These are phyloP conservation scores for Platorchestia sp. DNA, from an alignment of 1,140 invertebrate species.

Conservation along the genomic window DNA sequence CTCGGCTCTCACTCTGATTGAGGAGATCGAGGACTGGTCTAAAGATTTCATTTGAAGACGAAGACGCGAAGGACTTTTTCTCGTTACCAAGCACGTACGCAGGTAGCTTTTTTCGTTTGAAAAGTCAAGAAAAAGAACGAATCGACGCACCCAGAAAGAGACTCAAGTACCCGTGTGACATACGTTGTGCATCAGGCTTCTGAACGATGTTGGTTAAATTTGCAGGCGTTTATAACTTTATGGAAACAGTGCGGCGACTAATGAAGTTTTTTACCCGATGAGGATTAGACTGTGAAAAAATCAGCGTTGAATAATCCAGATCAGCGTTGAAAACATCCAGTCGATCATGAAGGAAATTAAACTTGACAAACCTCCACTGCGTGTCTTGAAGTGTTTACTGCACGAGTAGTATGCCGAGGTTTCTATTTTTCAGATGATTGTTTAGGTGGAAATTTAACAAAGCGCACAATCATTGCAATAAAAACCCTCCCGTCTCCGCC, in stretches of 20 bases:
- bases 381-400: neutral
- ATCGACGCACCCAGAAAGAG: neutral
- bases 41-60: neutral
- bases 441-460: neutral
- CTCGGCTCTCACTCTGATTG: constrained; percentile 41
- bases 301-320: neutral
- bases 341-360: neutral
- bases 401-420: neutral
- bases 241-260: neutral
- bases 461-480: neutral
- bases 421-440: neutral
- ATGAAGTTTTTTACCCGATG: neutral
- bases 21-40: neutral
- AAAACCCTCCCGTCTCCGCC: neutral
- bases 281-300: neutral
- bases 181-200: neutral
- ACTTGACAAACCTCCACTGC: neutral
- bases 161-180: neutral
- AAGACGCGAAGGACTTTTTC: neutral
- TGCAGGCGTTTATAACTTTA: neutral
- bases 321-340: neutral
- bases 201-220: neutral
- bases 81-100: neutral
- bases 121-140: neutral
- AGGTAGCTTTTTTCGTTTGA: neutral